Conservation (phyloP, 2,113 vertebrate genomes). For the Thomomys bottae region DNA sequence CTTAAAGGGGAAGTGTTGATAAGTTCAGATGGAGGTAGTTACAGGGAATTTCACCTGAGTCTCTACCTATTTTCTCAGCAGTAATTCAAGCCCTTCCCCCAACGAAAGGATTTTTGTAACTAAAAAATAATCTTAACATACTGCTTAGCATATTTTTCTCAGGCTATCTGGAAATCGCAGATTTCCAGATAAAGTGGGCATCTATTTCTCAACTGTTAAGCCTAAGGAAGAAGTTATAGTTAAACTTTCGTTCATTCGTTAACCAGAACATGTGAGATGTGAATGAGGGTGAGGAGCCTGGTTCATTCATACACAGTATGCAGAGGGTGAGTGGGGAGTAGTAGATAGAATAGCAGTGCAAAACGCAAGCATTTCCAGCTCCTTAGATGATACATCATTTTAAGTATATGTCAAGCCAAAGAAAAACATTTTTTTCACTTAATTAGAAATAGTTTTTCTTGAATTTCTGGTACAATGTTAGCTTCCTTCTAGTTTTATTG, state of each 20-base stretch:
- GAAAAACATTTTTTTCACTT: neutral
- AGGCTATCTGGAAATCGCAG: neutral
- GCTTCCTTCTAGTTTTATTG: neutral
- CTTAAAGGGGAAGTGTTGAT: neutral
- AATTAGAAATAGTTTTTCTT: neutral
- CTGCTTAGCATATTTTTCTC: neutral
- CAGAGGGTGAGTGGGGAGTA: neutral
- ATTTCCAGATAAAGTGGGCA: neutral
- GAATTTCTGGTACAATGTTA: neutral
- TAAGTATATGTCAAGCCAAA: neutral
- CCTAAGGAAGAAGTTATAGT: neutral
- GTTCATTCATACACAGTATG: neutral
- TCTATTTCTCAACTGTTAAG: neutral
- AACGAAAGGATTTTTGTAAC: neutral
- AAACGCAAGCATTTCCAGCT: neutral
- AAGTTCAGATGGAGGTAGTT: neutral
- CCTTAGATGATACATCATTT: neutral
- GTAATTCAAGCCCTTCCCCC: neutral
- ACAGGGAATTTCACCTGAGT: fast-evolving
- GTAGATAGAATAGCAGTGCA: neutral
- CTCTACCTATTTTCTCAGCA: neutral
- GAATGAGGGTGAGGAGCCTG: neutral
- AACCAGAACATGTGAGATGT: neutral
- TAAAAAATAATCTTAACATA: neutral
- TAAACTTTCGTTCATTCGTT: neutral